phyloP scores from a whole-genome alignment of 2,888 invertebrate genomes.

The Tetheella fluctuosa region DNA sequence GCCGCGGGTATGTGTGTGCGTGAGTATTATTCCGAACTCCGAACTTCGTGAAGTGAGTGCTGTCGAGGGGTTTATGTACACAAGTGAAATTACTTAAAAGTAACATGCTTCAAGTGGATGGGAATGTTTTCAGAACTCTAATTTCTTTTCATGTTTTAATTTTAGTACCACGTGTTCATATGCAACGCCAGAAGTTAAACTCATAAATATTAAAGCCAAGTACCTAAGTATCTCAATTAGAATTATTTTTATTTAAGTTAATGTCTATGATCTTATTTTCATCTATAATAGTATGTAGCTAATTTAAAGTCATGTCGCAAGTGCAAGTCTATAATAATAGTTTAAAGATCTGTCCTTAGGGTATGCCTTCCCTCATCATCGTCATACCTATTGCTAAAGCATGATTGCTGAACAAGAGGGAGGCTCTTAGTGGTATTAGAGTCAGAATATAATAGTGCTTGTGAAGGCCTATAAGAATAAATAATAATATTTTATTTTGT shows the following conservation, averaged over 20 bases:
- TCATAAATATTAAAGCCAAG: neutral
- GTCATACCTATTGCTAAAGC: too few species aligned
- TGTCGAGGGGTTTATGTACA: constrained; percentile 74
- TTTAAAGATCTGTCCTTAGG: too few species aligned
- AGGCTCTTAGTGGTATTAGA: too few species aligned
- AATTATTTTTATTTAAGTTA: neutral
- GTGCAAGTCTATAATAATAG: too few species aligned
- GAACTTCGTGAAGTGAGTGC: constrained; percentile 35
- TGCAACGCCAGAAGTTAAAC: constrained; percentile 24
- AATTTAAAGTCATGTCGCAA: too few species aligned
- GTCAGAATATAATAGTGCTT: too few species aligned
- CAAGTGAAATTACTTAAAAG: constrained; percentile 79
- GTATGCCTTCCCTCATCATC: too few species aligned
- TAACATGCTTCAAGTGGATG: constrained; percentile 77
- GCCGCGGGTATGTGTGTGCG: constrained; percentile 54
- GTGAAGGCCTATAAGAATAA: too few species aligned
- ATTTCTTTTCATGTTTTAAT: constrained; percentile 52
- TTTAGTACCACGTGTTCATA: constrained; percentile 45
- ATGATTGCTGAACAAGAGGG: too few species aligned
- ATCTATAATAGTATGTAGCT: too few species aligned
- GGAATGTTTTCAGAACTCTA: constrained; percentile 67
- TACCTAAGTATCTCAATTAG: neutral
- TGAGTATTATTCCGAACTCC: constrained; percentile 45
- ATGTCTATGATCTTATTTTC: neutral
- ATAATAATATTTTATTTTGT: too few species aligned